phyloP scores from a whole-genome alignment of 37 sponge, comb jelly and placozoan genomes.

The Crambe crambe region DNA sequence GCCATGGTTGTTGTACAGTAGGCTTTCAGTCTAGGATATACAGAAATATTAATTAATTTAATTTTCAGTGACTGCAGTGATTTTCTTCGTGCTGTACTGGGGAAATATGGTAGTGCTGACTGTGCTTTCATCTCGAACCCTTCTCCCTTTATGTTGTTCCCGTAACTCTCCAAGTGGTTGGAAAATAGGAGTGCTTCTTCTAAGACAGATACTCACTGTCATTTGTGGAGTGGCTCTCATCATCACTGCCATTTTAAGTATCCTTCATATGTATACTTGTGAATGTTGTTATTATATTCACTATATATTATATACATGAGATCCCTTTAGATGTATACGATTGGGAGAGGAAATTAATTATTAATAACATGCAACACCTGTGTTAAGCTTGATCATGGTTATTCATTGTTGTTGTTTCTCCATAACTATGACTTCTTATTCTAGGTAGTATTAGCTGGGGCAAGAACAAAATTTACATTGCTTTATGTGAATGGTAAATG shows the following conservation, averaged over 20 bases:
- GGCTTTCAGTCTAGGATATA: too few species aligned
- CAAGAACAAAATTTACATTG: constrained; percentile 38
- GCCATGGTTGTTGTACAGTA: too few species aligned
- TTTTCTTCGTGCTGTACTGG: constrained; percentile 38
- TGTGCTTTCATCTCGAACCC: neutral
- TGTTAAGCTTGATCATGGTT: too few species aligned
- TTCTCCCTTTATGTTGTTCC: too few species aligned
- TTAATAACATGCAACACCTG: too few species aligned
- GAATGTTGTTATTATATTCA: neutral
- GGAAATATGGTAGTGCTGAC: constrained; percentile 54
- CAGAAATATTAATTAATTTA: too few species aligned
- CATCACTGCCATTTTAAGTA: neutral
- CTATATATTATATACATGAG: neutral
- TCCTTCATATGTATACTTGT: neutral
- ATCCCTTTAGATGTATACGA: too few species aligned
- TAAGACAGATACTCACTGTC: constrained; percentile 14
- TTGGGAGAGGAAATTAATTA: too few species aligned
- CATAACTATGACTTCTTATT: too few species aligned
- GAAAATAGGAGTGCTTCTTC: neutral
- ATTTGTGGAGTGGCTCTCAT: constrained; percentile 16
- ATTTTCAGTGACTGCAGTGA: constrained; percentile 59
- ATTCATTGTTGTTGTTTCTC: too few species aligned
- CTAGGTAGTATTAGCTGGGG: neutral
- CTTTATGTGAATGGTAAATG: constrained; percentile 69
- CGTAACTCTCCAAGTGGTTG: too few species aligned